Base-by-base conservation (phyloP, 1,140 invertebrate species). In the Scaptomyza pallida region DNA sequence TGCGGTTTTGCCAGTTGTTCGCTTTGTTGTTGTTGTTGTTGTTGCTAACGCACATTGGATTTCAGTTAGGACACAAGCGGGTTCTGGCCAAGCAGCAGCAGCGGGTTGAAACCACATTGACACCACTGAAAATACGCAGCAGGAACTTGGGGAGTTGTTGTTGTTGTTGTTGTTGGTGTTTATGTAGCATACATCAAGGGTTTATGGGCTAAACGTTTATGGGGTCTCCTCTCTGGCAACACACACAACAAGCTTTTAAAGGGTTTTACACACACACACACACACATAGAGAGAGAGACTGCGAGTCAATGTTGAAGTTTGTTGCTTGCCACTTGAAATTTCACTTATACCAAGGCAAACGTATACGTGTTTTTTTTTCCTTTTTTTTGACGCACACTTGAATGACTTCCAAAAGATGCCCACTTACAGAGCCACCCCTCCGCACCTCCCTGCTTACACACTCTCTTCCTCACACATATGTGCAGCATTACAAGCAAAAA, bases 171-270 rank as follows among this genome's bases (percentile, higher is more conserved):
- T 30, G 26, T 30, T 30, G 82, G 82, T 88, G 82, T 88, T 82
- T 86, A 88, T 88, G 83, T 88, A 78, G 71, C 81, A 88, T 88
- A 88, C 82, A 88, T 86, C 82, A 86, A 88, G 82, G 82, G 82
- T 88, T 86, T 86, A 86, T 86, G 82, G 83, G 83, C 82, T 88
- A 88, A 88, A 88, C 82, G 82, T 89, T 88, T 88, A 88, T 88
- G 83, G 81, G 83, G 82, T 30, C n/a, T n/a, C n/a, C n/a, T n/a
- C n/a, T n/a, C 78, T 88, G 83, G 83, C 80, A 79, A 85, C 80
- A 21, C 2, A 21, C 19, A 30, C 26, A 83, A 83, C 71, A 82
- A 88, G 83, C 83, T 89, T 89, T 88, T 78, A 88, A 88, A 82
- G 82, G 78, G 82, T 88, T 82, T 30, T 75, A 57, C 68, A 72